Evolutionary conservation across 2,888 invertebrate genomes (phyloP).

Genomic region (Drosophila demipolita): DNA sequence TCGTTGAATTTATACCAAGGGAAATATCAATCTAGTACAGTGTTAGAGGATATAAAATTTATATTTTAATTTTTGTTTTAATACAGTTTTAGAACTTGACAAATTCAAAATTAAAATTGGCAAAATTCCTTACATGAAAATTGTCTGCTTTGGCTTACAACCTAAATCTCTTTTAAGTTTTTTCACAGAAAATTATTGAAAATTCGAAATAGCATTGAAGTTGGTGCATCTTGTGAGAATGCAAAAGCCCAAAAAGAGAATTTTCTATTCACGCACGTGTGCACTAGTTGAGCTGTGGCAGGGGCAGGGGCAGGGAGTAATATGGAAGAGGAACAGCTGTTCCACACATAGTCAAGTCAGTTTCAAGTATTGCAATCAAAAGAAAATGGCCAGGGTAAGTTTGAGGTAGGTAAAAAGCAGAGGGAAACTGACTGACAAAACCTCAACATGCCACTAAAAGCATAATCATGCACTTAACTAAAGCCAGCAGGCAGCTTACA

Average conservation of each 20-base stretch:
- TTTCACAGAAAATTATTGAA: conserved; percentile 9
- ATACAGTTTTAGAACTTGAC: neutral
- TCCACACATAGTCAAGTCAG: conserved; percentile 41
- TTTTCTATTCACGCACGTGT: conserved; percentile 53
- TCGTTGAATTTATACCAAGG: neutral
- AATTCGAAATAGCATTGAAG: conserved; percentile 1
- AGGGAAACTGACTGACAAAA: conserved; percentile 73
- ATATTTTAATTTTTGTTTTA: neutral
- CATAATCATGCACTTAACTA: conserved; percentile 80
- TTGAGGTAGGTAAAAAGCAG: conserved; percentile 39
- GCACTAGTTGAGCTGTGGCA: conserved; percentile 24
- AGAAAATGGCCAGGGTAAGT: conserved; percentile 36
- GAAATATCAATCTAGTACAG: neutral
- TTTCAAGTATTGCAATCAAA: conserved; percentile 59
- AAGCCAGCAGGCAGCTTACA: conserved; percentile 58
- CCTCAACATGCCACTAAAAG: conserved; percentile 80
- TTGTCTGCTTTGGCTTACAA: neutral
- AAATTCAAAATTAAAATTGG: neutral
- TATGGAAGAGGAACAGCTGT: conserved; percentile 37
- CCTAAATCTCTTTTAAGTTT: conserved; percentile 9
- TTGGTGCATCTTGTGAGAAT: conserved; percentile 5
- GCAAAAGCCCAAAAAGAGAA: conserved; percentile 38
- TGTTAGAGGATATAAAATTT: neutral
- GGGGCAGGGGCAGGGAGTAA: neutral
- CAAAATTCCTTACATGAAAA: neutral